Evolutionary conservation across 2,888 invertebrate species (phyloP).

Genomic region (Allolobophora icterica): DNA sequence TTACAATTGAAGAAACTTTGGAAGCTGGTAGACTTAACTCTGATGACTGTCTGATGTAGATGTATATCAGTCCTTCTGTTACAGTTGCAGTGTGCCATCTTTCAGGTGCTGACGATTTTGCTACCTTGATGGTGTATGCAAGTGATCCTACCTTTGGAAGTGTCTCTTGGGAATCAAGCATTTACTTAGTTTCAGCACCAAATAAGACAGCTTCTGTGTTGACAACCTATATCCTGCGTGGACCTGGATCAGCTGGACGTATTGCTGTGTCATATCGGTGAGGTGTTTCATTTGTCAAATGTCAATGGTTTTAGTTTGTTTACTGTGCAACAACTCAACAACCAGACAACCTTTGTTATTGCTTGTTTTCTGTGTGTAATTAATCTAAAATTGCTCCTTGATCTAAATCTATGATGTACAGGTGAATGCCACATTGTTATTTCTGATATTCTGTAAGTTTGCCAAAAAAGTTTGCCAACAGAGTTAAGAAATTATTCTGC

Average conservation of each 20-base stretch:
- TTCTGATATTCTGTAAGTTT: neutral
- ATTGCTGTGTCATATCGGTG: slow-evolving; percentile 28
- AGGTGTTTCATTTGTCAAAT: slow-evolving; percentile 31
- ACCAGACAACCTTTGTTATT: neutral
- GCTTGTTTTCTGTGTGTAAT: neutral
- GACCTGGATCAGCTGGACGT: slow-evolving; percentile 28
- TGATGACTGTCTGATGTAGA: neutral
- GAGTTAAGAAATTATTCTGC: neutral
- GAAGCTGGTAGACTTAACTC: too few species aligned
- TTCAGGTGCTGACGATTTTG: neutral
- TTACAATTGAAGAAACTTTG: too few species aligned
- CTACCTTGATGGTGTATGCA: neutral
- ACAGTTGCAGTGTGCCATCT: neutral
- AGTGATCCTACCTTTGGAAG: slow-evolving; percentile 26
- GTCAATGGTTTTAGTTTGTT: neutral
- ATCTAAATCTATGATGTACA: neutral
- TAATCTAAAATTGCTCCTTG: neutral
- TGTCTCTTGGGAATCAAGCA: neutral
- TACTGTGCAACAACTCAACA: neutral
- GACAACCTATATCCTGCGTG: neutral
- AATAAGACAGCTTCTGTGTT: slow-evolving; percentile 13
- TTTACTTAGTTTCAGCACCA: neutral
- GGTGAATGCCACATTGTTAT: neutral
- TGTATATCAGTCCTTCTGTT: neutral
- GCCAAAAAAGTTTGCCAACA: neutral